Base-by-base conservation (phyloP, 1,140 invertebrate genomes). In the Phortica variegata region DNA sequence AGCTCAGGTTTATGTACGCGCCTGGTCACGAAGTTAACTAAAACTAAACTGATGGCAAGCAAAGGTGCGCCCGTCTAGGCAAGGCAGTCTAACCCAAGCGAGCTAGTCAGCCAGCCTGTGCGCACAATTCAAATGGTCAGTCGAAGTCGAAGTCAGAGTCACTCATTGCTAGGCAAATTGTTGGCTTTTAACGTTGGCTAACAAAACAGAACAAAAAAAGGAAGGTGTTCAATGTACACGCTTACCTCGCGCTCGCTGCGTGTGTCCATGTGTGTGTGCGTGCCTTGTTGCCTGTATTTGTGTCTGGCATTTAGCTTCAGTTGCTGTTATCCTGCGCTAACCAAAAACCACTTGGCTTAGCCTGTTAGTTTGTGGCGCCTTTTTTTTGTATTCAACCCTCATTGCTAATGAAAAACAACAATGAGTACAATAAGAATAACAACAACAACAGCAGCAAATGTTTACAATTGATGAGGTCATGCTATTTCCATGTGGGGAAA, bases 381-480 rank as follows among this genome's bases (percentile, higher is more conserved):
- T 34, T 10, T 5, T 6, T 26, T 6, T 26, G 23, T 26, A 10
- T 10, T 6, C 23, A 26, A 26, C 23, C 23, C 23, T 26, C 10
- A 26, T n/a, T n/a, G n/a, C n/a, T n/a, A 26, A 26, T 26, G 23
- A 26, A 26, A 6, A 26, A 26, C 10, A 26, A 26, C 5, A 26
- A 26, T 6, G 10, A 15, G n/a, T n/a, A 15, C n/a, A 34, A 15
- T 12, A n/a, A 34, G 13, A n/a, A 34, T 15, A 15, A 34, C n/a
- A 13, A n/a, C 26, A 29, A 29, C 26, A 34, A 63, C 65, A 59
- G 60, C 63, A 63, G 60, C 49, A 66, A 68, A 46, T 63, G 47
- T 57, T 57, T 58, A 60, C 68, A 68, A 68, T 63, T 63, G 63
- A 49, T 68, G 57, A 68, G 65, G 63, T 68, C 63, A 68, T 68